Conservation (phyloP, 1,140 invertebrate genomes). For the Bombus terrestris region DNA sequence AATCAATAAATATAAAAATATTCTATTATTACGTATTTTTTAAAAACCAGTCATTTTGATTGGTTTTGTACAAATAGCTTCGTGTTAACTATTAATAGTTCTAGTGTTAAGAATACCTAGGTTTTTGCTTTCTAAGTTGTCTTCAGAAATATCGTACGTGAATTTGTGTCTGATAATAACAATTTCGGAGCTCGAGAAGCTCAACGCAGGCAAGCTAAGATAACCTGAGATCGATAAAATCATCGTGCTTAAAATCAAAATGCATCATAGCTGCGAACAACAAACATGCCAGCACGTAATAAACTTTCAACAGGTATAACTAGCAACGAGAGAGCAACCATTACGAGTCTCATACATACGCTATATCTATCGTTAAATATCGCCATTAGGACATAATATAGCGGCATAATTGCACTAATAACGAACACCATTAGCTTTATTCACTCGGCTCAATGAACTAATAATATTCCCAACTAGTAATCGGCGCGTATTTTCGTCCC, state of each 20-base stretch:
- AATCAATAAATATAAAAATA: too few relatives aligned
- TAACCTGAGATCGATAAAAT: background rate
- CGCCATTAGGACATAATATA: slow-evolving; percentile 18
- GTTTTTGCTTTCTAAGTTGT: too few relatives aligned
- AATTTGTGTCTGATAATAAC: too few relatives aligned
- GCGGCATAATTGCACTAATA: background rate
- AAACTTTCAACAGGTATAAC: background rate
- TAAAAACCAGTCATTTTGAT: too few relatives aligned
- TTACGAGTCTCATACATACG: background rate
- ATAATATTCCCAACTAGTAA: slow-evolving; percentile 40
- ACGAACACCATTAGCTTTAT: slow-evolving; percentile 8
- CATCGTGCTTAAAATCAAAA: background rate
- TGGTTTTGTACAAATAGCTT: too few relatives aligned
- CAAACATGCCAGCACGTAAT: background rate
- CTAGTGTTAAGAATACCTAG: too few relatives aligned
- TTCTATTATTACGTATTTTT: too few relatives aligned
- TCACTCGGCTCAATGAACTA: slow-evolving; percentile 14
- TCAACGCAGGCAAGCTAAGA: background rate
- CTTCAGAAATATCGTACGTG: too few relatives aligned
- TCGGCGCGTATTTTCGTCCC: slow-evolving; percentile 26
- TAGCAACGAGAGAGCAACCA: background rate
- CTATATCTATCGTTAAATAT: background rate
- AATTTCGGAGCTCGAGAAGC: too few relatives aligned
- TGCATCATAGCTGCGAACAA: background rate
- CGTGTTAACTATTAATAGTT: too few relatives aligned